A percentile compares a stretch with the other conserved stretches of the same genome.
Evolutionary conservation across 2,888 invertebrate species (phyloP).

Genomic region (Sminthurinus aureus): DNA sequence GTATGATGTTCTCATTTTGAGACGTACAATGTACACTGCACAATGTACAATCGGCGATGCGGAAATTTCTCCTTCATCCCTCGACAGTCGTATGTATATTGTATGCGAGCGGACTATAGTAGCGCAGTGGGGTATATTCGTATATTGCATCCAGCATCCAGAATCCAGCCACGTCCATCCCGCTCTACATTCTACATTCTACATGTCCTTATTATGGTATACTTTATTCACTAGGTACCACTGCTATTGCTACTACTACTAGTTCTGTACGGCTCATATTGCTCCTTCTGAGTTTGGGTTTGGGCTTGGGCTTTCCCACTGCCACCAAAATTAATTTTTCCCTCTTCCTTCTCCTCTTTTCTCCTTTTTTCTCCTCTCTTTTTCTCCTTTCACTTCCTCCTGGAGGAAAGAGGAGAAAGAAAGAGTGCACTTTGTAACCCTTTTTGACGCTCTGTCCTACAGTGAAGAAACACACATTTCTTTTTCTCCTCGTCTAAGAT

Average conservation of each 20-base stretch:
- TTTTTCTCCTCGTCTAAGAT: too few relatives aligned
- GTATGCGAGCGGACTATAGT: too few relatives aligned
- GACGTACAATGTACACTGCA: constrained; percentile 30
- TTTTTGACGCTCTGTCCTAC: constrained; percentile 2
- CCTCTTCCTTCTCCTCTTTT: constrained; percentile 31
- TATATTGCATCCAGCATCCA: background rate
- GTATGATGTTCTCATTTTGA: constrained; percentile 46
- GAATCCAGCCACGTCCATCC: constrained; percentile 13
- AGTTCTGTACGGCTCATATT: background rate
- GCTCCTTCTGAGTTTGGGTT: background rate
- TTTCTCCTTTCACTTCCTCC: background rate
- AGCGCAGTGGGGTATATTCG: background rate
- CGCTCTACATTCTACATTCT: too few relatives aligned
- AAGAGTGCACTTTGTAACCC: background rate
- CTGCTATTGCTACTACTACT: too few relatives aligned
- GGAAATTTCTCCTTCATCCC: constrained; percentile 51
- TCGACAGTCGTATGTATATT: background rate
- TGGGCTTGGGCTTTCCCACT: constrained; percentile 24
- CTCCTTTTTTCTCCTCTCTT: background rate
- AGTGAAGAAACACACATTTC: background rate
- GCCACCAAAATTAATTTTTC: constrained; percentile 47
- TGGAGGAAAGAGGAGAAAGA: background rate
- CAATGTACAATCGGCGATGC: constrained; percentile 31
- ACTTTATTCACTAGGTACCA: constrained; percentile 21
- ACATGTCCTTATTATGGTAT: constrained; percentile 1